These are phyloP conservation scores for Cactoblastis cactorum DNA, from an alignment of 2,888 invertebrate species.

Conservation along the genomic window DNA sequence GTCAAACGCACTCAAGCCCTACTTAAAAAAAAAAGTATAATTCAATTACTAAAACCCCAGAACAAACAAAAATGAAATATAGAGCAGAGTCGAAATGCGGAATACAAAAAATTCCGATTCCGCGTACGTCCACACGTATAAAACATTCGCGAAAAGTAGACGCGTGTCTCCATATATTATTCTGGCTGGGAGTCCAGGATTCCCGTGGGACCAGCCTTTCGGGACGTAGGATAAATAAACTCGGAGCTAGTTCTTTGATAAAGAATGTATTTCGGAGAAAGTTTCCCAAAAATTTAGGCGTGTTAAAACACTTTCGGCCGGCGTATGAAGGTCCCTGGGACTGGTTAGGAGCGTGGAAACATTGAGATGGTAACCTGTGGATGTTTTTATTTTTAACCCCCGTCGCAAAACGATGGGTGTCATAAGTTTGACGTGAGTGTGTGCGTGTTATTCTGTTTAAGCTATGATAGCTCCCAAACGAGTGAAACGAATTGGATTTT, in stretches of 20 bases:
- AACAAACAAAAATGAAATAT: neutral
- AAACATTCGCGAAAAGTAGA: neutral
- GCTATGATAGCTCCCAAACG: too few relatives aligned
- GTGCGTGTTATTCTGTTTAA: too few relatives aligned
- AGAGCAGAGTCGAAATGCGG: neutral
- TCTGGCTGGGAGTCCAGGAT: neutral
- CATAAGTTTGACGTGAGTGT: too few relatives aligned
- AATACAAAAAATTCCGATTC: constrained; percentile 18
- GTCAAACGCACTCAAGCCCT: too few relatives aligned
- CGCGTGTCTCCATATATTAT: constrained; percentile 11
- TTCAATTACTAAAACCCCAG: too few relatives aligned
- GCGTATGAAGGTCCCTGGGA: neutral
- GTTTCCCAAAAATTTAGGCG: constrained; percentile 3
- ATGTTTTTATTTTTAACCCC: too few relatives aligned
- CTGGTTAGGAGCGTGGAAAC: neutral
- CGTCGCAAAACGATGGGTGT: too few relatives aligned
- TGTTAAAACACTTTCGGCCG: neutral
- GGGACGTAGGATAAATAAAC: constrained; percentile 5
- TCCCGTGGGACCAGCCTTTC: constrained; percentile 4
- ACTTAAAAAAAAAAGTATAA: too few relatives aligned
- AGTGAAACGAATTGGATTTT: too few relatives aligned
- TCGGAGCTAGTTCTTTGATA: constrained; percentile 5
- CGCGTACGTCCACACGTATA: neutral
- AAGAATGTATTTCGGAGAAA: neutral
- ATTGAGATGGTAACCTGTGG: neutral